phyloP scores from a whole-genome alignment of 2,797 vertebrate genomes.

The Naso thynnoides region DNA sequence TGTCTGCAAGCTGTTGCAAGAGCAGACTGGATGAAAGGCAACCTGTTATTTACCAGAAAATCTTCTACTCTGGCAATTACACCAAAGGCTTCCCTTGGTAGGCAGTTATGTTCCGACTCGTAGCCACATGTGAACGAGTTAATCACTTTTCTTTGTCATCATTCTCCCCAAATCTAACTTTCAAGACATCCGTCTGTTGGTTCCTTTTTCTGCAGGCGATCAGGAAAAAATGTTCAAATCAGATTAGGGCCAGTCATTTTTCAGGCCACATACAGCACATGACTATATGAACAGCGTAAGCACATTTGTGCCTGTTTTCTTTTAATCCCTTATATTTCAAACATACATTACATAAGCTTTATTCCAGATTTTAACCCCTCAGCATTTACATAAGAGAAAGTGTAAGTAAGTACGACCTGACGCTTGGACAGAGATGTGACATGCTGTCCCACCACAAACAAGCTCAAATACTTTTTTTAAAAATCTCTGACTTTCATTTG shows the following conservation, averaged over 20 bases:
- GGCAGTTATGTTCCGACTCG: constrained; percentile 62
- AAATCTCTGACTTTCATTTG: constrained; percentile 35
- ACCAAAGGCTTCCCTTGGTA: constrained; percentile 68
- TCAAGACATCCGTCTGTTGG: constrained; percentile 62
- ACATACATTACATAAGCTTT: constrained; percentile 32
- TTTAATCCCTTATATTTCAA: constrained; percentile 55
- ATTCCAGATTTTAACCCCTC: constrained; percentile 25
- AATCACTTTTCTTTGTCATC: constrained; percentile 60
- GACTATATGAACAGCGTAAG: neutral
- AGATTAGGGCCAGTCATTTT: constrained; percentile 19
- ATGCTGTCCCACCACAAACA: constrained; percentile 7
- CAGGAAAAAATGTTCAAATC: constrained; percentile 35
- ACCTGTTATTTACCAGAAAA: constrained; percentile 78
- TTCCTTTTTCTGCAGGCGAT: constrained; percentile 14
- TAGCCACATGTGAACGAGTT: constrained; percentile 66
- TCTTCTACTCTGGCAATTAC: constrained; percentile 69
- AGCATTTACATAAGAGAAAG: constrained; percentile 36
- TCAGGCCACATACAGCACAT: neutral
- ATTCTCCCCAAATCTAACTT: constrained; percentile 41
- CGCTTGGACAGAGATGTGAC: constrained; percentile 28
- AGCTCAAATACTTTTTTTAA: constrained; percentile 18
- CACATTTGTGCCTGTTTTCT: neutral
- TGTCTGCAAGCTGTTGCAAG: constrained; percentile 81
- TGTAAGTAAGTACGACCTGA: constrained; percentile 51
- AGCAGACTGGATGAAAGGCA: constrained; percentile 78